A percentile compares a stretch with the other conserved stretches of the same genome.
Conservation (phyloP, 2,888 invertebrate species). For the Oeneis ivallda region DNA sequence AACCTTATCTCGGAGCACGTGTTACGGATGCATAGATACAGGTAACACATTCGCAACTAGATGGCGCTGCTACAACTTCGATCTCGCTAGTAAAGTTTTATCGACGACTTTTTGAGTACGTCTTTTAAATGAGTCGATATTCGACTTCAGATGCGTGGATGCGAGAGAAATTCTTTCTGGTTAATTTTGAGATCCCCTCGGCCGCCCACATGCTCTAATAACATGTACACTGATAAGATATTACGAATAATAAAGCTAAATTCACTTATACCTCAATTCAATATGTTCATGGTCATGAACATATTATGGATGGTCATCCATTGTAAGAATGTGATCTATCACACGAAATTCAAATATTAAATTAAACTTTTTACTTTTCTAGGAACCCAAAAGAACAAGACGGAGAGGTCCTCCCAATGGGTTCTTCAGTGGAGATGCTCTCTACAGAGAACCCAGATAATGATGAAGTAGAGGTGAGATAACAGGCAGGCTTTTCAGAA, state of each 20-base stretch:
- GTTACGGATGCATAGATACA: conserved; percentile 97
- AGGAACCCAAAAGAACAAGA: conserved; percentile 96
- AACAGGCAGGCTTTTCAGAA: neutral
- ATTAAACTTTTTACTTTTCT: conserved; percentile 32
- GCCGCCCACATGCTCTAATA: too few species aligned
- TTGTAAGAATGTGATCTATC: too few species aligned
- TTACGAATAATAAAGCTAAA: too few species aligned
- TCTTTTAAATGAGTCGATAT: too few species aligned
- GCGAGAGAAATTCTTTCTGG: too few species aligned
- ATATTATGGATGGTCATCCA: too few species aligned
- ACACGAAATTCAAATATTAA: neutral
- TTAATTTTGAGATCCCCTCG: too few species aligned
- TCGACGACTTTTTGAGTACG: neutral
- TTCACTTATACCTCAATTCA: too few species aligned
- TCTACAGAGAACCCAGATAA: conserved; percentile 91
- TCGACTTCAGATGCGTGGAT: too few species aligned
- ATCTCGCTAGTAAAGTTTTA: neutral
- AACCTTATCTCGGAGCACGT: conserved; percentile 97
- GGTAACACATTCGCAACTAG: conserved; percentile 60
- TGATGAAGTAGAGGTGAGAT: conserved; percentile 78
- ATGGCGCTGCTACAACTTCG: neutral
- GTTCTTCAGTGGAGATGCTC: conserved; percentile 90
- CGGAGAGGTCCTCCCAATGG: conserved; percentile 94
- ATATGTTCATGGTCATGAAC: too few species aligned
- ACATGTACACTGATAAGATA: too few species aligned